Evolutionary conservation across 2,113 vertebrate genomes (phyloP).

Genomic region (Bubo scandiacus): DNA sequence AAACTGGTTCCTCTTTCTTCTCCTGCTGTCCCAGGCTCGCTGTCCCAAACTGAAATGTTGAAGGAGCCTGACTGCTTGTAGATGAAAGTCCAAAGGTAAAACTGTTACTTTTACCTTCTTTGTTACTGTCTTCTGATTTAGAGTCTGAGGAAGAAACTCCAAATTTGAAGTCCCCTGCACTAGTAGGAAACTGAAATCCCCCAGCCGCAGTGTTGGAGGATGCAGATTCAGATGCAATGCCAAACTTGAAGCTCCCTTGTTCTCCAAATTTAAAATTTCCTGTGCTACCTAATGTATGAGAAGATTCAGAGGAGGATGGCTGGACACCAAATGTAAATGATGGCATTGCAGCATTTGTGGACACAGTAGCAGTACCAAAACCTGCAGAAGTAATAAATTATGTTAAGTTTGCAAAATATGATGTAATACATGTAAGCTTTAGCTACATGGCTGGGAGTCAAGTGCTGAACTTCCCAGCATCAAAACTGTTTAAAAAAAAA

Average conservation of each 20-base stretch:
- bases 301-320: conserved; percentile 68
- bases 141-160: conserved; percentile 72
- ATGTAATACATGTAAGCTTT: background rate
- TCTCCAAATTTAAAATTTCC: conserved; percentile 86
- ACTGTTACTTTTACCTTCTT: conserved; percentile 69
- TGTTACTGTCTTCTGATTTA: conserved; percentile 77
- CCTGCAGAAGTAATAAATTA: conserved; percentile 51
- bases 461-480: background rate
- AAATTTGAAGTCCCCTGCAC: conserved; percentile 73
- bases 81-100: conserved; percentile 83
- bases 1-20: conserved; percentile 72
- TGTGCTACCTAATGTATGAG: conserved; percentile 63
- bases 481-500: background rate
- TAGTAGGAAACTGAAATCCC: conserved; percentile 74
- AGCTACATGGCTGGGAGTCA: background rate
- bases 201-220: conserved; percentile 51
- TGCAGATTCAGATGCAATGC: conserved; percentile 67
- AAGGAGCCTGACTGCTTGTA: conserved; percentile 52
- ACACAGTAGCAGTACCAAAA: conserved; percentile 69
- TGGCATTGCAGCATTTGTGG: conserved; percentile 55
- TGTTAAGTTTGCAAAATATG: background rate
- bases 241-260: conserved; percentile 75
- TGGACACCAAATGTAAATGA: conserved; percentile 79
- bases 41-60: conserved; percentile 75
- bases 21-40: conserved; percentile 72